phyloP scores from a whole-genome alignment of 2,797 vertebrate genomes.

The Remorina albescens region DNA sequence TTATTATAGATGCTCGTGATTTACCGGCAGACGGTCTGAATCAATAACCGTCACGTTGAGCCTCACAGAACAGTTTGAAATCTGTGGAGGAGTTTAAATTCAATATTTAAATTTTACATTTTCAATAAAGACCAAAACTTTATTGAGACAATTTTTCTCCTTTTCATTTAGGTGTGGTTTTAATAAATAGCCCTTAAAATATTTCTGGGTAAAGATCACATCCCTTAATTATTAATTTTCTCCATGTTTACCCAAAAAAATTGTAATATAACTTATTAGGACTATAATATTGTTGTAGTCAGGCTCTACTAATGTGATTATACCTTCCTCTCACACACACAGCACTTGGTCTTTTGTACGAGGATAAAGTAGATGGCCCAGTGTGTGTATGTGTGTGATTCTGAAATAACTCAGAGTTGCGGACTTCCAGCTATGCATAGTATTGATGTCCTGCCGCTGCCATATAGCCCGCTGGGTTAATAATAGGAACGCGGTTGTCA shows the following conservation, averaged over 20 bases:
- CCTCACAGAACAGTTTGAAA: not conserved
- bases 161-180: not conserved
- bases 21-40: not conserved
- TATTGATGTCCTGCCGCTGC: constrained; percentile 64
- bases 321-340: constrained; percentile 16
- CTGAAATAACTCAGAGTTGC: constrained; percentile 65
- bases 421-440: constrained; percentile 70
- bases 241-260: not conserved
- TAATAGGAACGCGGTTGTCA: constrained; percentile 78
- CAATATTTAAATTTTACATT: not conserved
- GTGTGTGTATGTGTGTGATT: constrained; percentile 17
- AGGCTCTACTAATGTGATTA: constrained; percentile 10
- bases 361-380: constrained; percentile 32
- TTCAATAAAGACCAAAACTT: not conserved
- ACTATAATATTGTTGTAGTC: not conserved
- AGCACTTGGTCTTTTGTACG: constrained; percentile 44
- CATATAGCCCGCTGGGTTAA: constrained; percentile 73
- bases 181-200: not conserved
- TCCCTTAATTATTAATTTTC: not conserved
- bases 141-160: not conserved
- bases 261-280: no score
- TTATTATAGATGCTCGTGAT: not conserved
- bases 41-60: not conserved
- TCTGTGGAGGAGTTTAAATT: no score
- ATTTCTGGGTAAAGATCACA: not conserved